Evolutionary conservation across 1,140 invertebrate species (phyloP).

Genomic region (Conus ventricosus): DNA sequence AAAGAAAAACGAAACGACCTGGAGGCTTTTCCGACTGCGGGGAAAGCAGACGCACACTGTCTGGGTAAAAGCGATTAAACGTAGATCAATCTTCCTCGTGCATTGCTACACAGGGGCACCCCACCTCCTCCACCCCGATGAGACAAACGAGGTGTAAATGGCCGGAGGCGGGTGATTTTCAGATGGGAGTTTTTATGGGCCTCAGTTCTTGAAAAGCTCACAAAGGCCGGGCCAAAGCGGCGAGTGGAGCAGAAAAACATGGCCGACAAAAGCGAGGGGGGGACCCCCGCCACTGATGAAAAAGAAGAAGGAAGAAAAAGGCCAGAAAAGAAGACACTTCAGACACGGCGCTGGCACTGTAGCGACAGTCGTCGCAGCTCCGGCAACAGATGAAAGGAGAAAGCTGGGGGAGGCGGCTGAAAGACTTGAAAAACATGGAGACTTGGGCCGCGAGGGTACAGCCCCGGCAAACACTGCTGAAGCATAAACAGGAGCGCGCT

Average conservation of each 20-base stretch:
- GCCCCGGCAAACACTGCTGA: slow-evolving; percentile 24
- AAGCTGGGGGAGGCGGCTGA: background rate
- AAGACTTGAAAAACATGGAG: slow-evolving; percentile 10
- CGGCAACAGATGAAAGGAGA: background rate
- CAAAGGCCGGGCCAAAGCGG: background rate
- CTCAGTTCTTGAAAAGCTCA: background rate
- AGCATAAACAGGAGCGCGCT: slow-evolving; percentile 23
- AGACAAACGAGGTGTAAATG: slow-evolving; percentile 18
- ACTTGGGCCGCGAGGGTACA: slow-evolving; percentile 11
- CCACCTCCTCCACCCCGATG: background rate
- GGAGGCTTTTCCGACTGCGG: background rate
- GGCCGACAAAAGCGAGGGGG: slow-evolving; percentile 3
- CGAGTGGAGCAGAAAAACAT: slow-evolving; percentile 24
- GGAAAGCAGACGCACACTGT: slow-evolving; percentile 2
- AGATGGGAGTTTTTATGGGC: slow-evolving; percentile 20
- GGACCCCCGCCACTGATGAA: background rate
- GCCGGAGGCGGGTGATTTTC: slow-evolving; percentile 24
- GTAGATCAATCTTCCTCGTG: background rate
- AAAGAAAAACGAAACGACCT: background rate
- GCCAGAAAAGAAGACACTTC: slow-evolving; percentile 22
- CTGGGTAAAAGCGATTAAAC: background rate
- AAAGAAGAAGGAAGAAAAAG: background rate
- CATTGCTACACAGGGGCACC: background rate
- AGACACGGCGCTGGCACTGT: background rate
- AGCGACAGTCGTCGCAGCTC: background rate